Base-by-base conservation (phyloP, 2,888 invertebrate genomes). In the Nowickia ferox region DNA sequence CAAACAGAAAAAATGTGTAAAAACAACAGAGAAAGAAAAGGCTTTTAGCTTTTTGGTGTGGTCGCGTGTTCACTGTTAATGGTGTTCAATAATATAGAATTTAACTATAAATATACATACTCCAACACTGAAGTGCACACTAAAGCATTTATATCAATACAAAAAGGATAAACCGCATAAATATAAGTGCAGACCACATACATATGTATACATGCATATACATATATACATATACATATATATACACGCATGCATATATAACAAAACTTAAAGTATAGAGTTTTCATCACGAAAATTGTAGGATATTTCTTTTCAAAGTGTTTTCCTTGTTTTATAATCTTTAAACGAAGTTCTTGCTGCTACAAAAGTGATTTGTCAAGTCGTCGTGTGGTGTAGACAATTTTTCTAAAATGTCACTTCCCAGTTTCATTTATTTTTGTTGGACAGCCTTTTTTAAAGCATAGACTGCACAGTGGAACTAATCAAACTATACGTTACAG, bases 21-120 rank as follows among this genome's bases (percentile, higher is more conserved):
- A 44, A 65, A 66, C 0, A 66, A 55, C 22, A 55, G 38, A 53
- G 53, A 75, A 83, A 84, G n/a, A n/a, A 83, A 69, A 77, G 53
- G 59, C 83, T 83, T 86, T 86, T 83, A 83, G 86, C 83, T 86
- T 86, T 78, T 79, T 83, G 83, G 75, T 83, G 86, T 86, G 86
- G 85, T 86, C 86, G 86, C 86, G 86, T 86, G 83, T 76, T 74
- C 55, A 11, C 79, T 79, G 75, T 86, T 86, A 86, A 83, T 86
- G 83, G 79, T 79, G 86, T 83, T 86, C 86, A 86, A 86, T 86
- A 86, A 83, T 83, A 72, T 66, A 66, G 42, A 85, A 51, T 72
- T 76, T 69, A 48, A 55, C 59, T 65, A 80, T 71, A 68, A 55
- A 76, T 63, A 61, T 46, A 75, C 63, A 68, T n/a, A 66, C 30